Percentiles rank a stretch among this genome's conserved stretches.
phyloP scores from a whole-genome alignment of 2,888 invertebrate species.

The Pollenia amentaria region DNA sequence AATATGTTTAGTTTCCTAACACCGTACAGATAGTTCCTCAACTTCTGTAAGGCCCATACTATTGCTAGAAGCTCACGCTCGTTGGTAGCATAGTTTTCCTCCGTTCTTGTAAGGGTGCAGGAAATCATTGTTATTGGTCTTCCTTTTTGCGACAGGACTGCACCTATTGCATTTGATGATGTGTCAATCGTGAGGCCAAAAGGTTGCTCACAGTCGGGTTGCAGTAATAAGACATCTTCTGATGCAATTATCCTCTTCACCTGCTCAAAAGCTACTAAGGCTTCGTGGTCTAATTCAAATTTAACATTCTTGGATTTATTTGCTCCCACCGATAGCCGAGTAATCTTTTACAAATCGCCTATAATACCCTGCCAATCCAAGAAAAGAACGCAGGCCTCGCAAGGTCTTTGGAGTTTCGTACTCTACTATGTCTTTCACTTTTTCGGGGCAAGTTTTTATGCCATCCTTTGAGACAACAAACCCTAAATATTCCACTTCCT shows the following conservation, averaged over 20 bases:
- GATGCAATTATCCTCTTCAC: conserved; percentile 6
- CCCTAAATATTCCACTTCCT: too few species aligned
- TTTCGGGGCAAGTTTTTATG: too few species aligned
- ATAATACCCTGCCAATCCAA: conserved; percentile 26
- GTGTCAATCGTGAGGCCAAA: conserved; percentile 75
- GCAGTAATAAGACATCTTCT: conserved; percentile 25
- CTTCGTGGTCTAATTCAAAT: conserved; percentile 13
- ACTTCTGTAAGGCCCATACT: too few species aligned
- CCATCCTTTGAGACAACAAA: too few species aligned
- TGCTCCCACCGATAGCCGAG: not conserved
- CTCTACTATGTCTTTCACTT: too few species aligned
- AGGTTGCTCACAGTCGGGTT: conserved; percentile 31
- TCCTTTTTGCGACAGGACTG: not conserved
- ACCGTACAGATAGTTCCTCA: too few species aligned
- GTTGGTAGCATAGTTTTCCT: too few species aligned
- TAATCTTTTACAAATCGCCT: conserved; percentile 33
- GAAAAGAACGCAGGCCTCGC: conserved; percentile 26
- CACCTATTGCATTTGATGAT: conserved; percentile 69
- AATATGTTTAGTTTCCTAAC: too few species aligned
- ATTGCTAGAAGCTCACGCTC: conserved; percentile 33
- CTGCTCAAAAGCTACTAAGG: conserved; percentile 10
- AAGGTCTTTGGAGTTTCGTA: not conserved
- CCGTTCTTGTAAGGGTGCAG: conserved; percentile 8
- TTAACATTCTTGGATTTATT: conserved; percentile 8
- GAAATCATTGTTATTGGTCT: not conserved